Evolutionary conservation across 2,888 invertebrate species (phyloP).

Genomic region (Beris chalybata): DNA sequence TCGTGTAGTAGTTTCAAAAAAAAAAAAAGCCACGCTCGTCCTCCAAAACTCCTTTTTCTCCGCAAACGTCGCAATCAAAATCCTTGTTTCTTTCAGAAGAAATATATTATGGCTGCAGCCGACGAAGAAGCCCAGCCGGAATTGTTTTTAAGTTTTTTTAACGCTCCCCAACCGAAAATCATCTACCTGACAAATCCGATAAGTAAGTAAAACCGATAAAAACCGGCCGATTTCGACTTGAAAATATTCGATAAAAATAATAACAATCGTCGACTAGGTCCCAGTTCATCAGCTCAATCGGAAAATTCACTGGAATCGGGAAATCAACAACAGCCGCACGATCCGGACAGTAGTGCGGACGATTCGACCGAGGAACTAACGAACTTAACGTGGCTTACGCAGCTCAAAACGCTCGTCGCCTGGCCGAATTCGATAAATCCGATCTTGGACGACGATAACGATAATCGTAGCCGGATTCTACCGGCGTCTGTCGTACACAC

Average conservation of each 20-base stretch:
- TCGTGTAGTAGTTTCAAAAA: no score
- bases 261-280: conserved; percentile 35
- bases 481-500: not conserved
- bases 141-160: conserved; percentile 19
- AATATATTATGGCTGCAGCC: conserved; percentile 7
- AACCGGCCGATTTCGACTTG: not conserved
- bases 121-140: conserved; percentile 7
- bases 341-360: conserved; percentile 36
- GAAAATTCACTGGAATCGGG: conserved; percentile 41
- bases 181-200: conserved; percentile 21
- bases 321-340: conserved; percentile 6
- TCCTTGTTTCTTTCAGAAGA: not conserved
- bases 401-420: conserved; percentile 50
- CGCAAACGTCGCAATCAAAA: not conserved
- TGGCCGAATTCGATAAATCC: conserved; percentile 48
- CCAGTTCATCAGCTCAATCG: conserved; percentile 40
- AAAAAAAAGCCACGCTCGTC: no score
- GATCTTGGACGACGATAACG: conserved; percentile 43
- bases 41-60: no score
- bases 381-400: conserved; percentile 52
- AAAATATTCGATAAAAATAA: not conserved
- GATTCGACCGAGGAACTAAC: conserved; percentile 52
- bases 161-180: conserved; percentile 8
- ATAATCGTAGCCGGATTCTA: conserved; percentile 4
- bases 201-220: conserved; percentile 26